Evolutionary conservation across 2,888 invertebrate genomes (phyloP).

Genomic region (Charanyca ferruginea): DNA sequence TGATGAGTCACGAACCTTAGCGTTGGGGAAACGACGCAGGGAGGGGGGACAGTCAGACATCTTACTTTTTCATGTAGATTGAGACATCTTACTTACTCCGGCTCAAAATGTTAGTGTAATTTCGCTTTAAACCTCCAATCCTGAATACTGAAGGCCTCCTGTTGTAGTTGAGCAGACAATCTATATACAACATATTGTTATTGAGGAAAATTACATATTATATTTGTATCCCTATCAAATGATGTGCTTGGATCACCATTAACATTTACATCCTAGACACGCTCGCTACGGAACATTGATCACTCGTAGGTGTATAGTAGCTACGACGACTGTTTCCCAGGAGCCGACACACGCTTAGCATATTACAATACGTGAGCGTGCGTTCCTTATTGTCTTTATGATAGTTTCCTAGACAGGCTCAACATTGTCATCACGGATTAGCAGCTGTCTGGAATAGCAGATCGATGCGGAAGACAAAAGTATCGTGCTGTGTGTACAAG

Average conservation of each 20-base stretch:
- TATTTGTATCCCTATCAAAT: slow-evolving; percentile 3
- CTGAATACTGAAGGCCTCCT: too few species aligned
- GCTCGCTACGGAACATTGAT: background rate
- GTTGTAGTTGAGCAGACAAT: too few species aligned
- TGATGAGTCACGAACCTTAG: too few species aligned
- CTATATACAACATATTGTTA: background rate
- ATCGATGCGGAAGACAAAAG: slow-evolving; percentile 19
- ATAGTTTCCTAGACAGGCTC: slow-evolving; percentile 29
- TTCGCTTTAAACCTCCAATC: too few species aligned
- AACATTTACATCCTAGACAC: background rate
- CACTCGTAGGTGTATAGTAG: background rate
- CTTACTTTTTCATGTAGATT: too few species aligned
- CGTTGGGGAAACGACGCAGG: too few species aligned
- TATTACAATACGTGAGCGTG: slow-evolving; percentile 26
- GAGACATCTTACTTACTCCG: too few species aligned
- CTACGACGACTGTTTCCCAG: slow-evolving; percentile 41
- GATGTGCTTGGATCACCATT: slow-evolving; percentile 1
- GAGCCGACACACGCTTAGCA: slow-evolving; percentile 38
- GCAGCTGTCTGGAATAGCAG: slow-evolving; percentile 30
- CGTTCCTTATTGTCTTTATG: slow-evolving; percentile 37
- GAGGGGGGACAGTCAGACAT: too few species aligned
- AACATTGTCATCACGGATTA: slow-evolving; percentile 18
- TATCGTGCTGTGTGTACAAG: background rate
- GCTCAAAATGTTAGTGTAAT: too few species aligned
- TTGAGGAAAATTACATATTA: slow-evolving; percentile 3